A percentile compares a stretch with the other conserved stretches of the same genome.
These are phyloP conservation scores for Diogma glabrata DNA, from an alignment of 2,888 invertebrate genomes.

Conservation along the genomic window DNA sequence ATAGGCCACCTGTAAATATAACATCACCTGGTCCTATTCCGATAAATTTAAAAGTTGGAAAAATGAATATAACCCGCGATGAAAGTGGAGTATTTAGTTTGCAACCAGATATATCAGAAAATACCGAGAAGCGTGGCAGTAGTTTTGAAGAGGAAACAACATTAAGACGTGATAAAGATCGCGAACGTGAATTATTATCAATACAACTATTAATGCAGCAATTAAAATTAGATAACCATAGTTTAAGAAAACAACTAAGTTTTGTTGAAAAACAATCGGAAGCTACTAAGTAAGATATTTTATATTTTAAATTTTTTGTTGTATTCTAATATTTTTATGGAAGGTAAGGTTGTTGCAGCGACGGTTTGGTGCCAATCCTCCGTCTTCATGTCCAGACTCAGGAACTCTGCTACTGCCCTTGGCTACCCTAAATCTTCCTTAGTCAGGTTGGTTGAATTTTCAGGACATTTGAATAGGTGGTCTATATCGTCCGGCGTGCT, in stretches of 20 bases:
- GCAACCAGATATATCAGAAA: slow-evolving; percentile 44
- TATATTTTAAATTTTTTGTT: no score
- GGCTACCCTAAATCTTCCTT: no score
- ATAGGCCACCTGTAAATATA: slow-evolving; percentile 67
- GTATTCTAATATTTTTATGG: no score
- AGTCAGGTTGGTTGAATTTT: no score
- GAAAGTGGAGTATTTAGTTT: slow-evolving; percentile 62
- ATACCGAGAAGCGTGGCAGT: slow-evolving; percentile 18
- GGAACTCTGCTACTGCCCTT: no score
- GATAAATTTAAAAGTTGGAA: slow-evolving; percentile 59
- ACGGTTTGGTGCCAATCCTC: no score
- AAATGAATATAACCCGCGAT: slow-evolving; percentile 58
- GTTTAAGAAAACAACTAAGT: slow-evolving; percentile 45
- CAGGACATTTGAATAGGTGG: no score
- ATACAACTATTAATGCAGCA: slow-evolving; percentile 41
- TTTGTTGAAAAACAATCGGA: slow-evolving; percentile 48
- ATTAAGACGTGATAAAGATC: slow-evolving; percentile 26
- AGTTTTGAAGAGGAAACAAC: slow-evolving; percentile 15
- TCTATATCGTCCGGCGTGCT: no score
- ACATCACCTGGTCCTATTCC: slow-evolving; percentile 76
- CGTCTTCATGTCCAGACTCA: no score
- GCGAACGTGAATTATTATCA: slow-evolving; percentile 38
- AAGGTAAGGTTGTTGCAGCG: no score
- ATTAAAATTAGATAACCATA: slow-evolving; percentile 50
- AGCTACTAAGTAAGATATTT: slow-evolving; percentile 38